Evolutionary conservation across 2,888 invertebrate genomes (phyloP).

Genomic region (Ligdia adustata): DNA sequence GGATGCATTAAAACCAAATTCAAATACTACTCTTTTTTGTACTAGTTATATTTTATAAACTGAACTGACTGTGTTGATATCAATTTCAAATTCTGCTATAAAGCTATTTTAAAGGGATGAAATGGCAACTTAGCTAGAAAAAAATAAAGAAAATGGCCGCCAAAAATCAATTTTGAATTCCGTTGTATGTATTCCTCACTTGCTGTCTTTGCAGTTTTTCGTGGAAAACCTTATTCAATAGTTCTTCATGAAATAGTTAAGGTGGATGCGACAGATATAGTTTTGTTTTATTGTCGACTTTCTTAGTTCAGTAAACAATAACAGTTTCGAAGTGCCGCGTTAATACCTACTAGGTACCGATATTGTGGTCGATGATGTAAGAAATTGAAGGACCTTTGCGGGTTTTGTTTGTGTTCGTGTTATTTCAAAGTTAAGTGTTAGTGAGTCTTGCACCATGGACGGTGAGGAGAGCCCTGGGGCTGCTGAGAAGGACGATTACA

Average conservation of each 20-base stretch:
- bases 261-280: not conserved
- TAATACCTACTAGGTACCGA: not conserved
- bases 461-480: constrained; percentile 62
- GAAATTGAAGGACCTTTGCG: constrained; percentile 63
- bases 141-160: constrained; percentile 69
- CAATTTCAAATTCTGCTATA: too few species aligned
- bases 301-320: not conserved
- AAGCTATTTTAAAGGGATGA: not conserved
- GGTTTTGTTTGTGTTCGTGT: constrained; percentile 50
- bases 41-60: too few species aligned
- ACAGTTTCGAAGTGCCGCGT: not conserved
- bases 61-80: too few species aligned
- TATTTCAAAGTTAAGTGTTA: constrained; percentile 43
- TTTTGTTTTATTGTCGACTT: not conserved
- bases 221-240: too few species aligned
- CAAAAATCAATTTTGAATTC: constrained; percentile 78
- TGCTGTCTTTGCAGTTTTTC: not conserved
- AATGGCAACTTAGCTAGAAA: not conserved
- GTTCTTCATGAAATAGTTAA: constrained; percentile 45
- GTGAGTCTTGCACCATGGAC: constrained; percentile 60
- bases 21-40: too few species aligned
- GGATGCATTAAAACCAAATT: too few species aligned
- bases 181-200: not conserved
- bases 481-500: constrained; percentile 69
- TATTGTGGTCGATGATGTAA: constrained; percentile 81